Base-by-base conservation (phyloP, 2,888 invertebrate genomes). In the Saturnia pavonia region DNA sequence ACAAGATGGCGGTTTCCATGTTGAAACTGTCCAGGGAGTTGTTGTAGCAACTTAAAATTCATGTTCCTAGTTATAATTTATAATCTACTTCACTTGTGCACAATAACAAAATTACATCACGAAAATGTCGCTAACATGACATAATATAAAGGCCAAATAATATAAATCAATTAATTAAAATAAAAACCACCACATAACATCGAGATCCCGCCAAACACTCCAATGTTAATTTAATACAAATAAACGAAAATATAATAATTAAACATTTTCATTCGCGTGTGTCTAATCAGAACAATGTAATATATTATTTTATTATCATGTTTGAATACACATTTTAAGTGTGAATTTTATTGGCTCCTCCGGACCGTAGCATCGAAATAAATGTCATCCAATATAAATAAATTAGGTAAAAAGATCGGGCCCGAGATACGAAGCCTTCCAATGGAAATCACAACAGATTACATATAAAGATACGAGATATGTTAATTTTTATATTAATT, bases 341-440 rank as follows among this genome's bases (percentile, higher is more conserved):
- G 85, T 83, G 79, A 78, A 73, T 74, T 88, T 89, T 89, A 90
- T 88, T 87, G 85, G 84, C 77, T 82, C 78, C 81, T 85, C 84
- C 82, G 86, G 88, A 87, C 34, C 82, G 86, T 88, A 87, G 87
- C 85, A 87, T 86, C 82, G 83, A 85, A 85, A 92, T 92, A 88
- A 91, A 90, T 87, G 90, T 90, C 91, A 89, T 85, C 77, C 80
- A 76, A 86, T 87, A 91, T 91, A 89, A 91, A 91, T 91, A 83
- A 88, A 75, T 75, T n/a, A n/a, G n/a, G n/a, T 72, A 73, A 77
- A 73, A 73, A 73, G 84, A 85, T 84, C 80, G 78, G 76, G 75
- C 75, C 72, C 67, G 74, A 72, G 83, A 85, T 85, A 84, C 71
- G 76, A 71, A 69, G 73, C 72, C 71, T 40, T 65, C 73, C 72